Evolutionary conservation across 2,888 invertebrate genomes (phyloP), one percentile per base, ranked within the genome.

Genomic region (Cosmia trapezina): DNA sequence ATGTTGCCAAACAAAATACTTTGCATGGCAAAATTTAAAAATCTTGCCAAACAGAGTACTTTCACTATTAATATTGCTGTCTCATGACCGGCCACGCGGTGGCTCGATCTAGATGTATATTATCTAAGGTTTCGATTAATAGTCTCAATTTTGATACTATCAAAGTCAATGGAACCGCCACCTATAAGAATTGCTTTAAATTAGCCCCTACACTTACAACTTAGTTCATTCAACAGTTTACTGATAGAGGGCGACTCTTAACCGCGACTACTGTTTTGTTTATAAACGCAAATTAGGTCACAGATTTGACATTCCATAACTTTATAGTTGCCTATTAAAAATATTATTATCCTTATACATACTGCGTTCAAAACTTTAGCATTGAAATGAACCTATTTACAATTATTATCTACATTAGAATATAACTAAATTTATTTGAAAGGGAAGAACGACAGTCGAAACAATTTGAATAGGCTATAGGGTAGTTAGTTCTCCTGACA

Each of bases 171-270:
- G 28, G 7, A 45, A 22, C n/a, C 22, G 73, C 65, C 66, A 74
- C 51, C 73, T 74, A 11, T 59, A 28, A 53, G 9, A 1, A 0
- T 65, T 51, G 12, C 17, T 45, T n/a, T 9, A 45, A 51, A 73
- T 45, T 51, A 57, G 1, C 11, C 14, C 2, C 0, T 6, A 11
- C 28, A 28, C 51, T 37, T 59, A 47, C 57, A 51, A 28, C 12
- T 14, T n/a, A 41, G 5, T 67, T 68, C 7, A 17, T 54, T 60
- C 33, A 12, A 33, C 3, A 33, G 33, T 56, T 61, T 53, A 12
- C 17, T 9, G 12, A 61, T 9, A 75, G 60, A 69, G 5, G 74
- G 68, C 33, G 33, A 14, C 22, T 14, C 12, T n/a, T 8, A 17
- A 1, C 11, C 4, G 12, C 4, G 12, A 49, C 7, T 22, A 8